Evolutionary conservation across 2,888 invertebrate genomes (phyloP), one percentile per base, ranked within the genome.

Genomic region (Unio pictorum): DNA sequence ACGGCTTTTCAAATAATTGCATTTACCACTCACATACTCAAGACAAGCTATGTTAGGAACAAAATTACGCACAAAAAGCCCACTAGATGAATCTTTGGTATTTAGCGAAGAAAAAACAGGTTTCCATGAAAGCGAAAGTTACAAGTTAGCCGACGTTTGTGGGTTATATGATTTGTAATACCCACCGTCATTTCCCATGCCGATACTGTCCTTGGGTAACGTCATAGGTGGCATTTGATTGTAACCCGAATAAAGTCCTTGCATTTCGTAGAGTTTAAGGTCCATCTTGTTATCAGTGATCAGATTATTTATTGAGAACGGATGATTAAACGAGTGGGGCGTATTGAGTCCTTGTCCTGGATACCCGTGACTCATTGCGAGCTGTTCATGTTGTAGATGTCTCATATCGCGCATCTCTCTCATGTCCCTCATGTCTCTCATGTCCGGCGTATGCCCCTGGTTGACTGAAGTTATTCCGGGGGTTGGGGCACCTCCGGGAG

Each of bases 271-370:
- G 95, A 96, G 73, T 74, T 79, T 96, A 84, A 96, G 93, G 91
- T 96, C 96, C 80, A 95, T 93, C 91, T 96, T 96, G 90, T 95
- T 95, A 67, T 86, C 86, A 30, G 87, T 97, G 78, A 98, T 93
- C 89, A 98, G 93, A 90, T 96, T 94, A 86, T 95, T 96, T 91
- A 98, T 98, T 90, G 96, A 96, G 92, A 98, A 98, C 34, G 97
- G 97, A 89, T 96, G 97, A 93, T 95, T 90, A 76, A 88, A 89
- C 45, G 88, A 85, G 79, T 90, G 89, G 55, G 88, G 86, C 67
- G 87, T 87, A 76, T 89, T 88, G 68, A 88, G 87, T 66, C 86
- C 86, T 55, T 45, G 45, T 45, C 82, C 78, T 34, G 83, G 82
- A 67, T 80, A 78, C 18, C 80, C 81, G 68, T 81, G 81, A n/a